Conservation (phyloP, 2,113 vertebrate species). For the Neoarius graeffei region DNA sequence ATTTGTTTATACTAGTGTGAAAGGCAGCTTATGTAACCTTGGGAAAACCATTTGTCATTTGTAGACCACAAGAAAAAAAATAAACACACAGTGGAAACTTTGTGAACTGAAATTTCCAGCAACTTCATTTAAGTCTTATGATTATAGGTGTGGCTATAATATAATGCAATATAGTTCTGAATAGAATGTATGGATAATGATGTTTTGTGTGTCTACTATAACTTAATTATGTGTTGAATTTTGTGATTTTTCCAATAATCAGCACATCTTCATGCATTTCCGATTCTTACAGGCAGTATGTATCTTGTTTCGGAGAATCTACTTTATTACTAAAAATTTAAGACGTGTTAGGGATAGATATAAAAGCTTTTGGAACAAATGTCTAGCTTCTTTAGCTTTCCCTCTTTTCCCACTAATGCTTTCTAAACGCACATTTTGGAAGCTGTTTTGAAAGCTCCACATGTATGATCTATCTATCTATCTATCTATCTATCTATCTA, state of each 20-base stretch:
- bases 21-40: background rate
- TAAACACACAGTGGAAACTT: background rate
- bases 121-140: background rate
- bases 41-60: background rate
- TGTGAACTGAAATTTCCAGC: background rate
- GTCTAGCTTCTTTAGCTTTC: background rate
- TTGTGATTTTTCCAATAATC: background rate
- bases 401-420: background rate
- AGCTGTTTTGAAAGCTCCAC: background rate
- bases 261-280: background rate
- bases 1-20: background rate
- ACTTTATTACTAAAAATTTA: background rate
- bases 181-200: background rate
- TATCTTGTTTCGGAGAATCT: background rate
- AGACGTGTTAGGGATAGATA: background rate
- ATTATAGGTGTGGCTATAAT: background rate
- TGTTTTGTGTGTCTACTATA: background rate
- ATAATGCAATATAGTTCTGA: background rate
- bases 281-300: background rate
- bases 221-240: background rate
- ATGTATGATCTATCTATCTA: background rate
- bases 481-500: too few species aligned
- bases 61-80: background rate
- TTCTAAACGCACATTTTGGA: background rate
- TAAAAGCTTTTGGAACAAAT: background rate